Base-by-base conservation (phyloP, 1,140 invertebrate genomes). In the Heliconius congener region DNA sequence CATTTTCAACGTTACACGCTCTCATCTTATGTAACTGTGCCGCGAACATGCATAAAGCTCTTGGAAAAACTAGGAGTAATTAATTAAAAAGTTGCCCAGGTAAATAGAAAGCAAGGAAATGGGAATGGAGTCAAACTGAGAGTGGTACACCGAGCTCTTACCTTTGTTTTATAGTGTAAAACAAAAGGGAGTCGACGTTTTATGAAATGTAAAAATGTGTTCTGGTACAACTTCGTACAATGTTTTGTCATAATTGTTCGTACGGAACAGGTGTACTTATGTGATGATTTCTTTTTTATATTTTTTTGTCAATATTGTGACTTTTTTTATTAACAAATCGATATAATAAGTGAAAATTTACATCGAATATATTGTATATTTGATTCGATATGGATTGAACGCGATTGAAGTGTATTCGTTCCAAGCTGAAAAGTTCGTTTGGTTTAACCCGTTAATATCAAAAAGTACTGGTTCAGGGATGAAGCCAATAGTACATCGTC, bases 81-180 rank as follows among this genome's bases (percentile, higher is more conserved):
- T 77, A 77, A 77, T 77, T 77, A 77, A 71, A 77, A 77, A 77
- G 76, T 46, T 27, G 42, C 37, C n/a, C 9, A 30, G 73, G 73
- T 37, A 77, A 77, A 66, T 66, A 66, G 70, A 39, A 77, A 50
- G 70, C 27, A 34, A 66, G 37, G 57, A 71, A 76, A 71, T 42
- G 30, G 60, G 60, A 30, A 66, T 27, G 27, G 27, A 66, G 60
- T 27, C 19, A 66, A 66, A 66, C 60, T 66, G 60, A 30, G 27
- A 66, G 23, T 66, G 60, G 60, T 66, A 66, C 60, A 66, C 60
- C 60, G 60, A 13, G 60, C 23, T 66, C 60, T 66, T 5, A 66
- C 23, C 13, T 30, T 66, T 66, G 60, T 66, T 66, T 30, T 30
- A 27, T 13, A 66, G 23, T 66, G 60, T 66, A 66, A 66, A 66